phyloP scores from a whole-genome alignment of 2,797 vertebrate species.

The Anguilla anguilla region DNA sequence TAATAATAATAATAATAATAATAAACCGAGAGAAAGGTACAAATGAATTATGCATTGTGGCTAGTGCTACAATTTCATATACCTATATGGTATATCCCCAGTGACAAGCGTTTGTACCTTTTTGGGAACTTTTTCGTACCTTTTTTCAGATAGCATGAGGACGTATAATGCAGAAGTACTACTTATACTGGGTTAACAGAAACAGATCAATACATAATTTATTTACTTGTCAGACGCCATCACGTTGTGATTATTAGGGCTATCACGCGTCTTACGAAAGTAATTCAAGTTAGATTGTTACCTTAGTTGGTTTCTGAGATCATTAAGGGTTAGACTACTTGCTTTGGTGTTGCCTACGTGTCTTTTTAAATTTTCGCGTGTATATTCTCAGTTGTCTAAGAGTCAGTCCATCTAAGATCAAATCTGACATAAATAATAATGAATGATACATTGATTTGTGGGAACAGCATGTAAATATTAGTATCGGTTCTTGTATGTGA shows the following conservation, averaged over 20 bases:
- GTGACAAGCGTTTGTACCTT: no score
- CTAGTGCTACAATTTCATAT: neutral
- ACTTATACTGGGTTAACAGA: neutral
- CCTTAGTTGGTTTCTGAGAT: no score
- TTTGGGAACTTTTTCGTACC: no score
- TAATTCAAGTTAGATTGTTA: no score
- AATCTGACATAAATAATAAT: neutral
- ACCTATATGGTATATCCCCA: no score
- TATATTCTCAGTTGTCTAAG: neutral
- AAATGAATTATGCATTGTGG: no score
- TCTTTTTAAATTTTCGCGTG: neutral
- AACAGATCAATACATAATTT: neutral
- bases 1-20: neutral
- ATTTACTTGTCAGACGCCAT: neutral
- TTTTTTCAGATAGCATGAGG: no score
- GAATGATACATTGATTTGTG: neutral
- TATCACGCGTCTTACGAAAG: no score
- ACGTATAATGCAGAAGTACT: neutral
- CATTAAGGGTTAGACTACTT: no score
- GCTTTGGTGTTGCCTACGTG: no score
- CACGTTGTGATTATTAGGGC: no score
- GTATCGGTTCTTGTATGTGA: neutral
- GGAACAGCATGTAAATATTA: neutral
- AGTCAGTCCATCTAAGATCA: no score
- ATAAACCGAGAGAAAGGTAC: neutral